phyloP scores from a whole-genome alignment of 2,888 invertebrate genomes.

The Pristionchus entomophagus region DNA sequence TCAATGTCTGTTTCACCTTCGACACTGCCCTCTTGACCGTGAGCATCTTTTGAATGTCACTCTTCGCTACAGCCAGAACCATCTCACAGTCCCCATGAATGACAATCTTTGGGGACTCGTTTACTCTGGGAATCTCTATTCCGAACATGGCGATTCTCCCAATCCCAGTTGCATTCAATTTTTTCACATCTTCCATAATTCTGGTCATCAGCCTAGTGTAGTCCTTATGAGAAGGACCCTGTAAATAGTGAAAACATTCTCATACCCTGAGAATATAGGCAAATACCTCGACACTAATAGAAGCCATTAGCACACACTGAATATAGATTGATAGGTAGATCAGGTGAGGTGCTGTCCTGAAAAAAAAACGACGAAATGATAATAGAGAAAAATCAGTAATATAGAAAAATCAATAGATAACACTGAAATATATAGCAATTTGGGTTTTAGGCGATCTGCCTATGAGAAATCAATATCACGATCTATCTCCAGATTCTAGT shows the following conservation, averaged over 20 bases:
- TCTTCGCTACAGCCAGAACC: neutral
- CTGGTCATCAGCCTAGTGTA: neutral
- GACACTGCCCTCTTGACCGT: neutral
- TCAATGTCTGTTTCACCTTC: neutral
- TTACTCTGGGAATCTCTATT: neutral
- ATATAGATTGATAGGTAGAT: too few relatives aligned
- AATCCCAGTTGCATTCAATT: neutral
- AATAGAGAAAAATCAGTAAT: neutral
- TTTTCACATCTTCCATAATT: neutral
- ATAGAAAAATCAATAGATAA: neutral
- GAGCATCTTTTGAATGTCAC: neutral
- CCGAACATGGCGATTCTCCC: neutral
- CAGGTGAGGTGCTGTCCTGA: neutral
- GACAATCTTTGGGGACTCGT: neutral
- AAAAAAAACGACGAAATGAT: neutral
- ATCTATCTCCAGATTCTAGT: neutral
- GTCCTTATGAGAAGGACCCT: neutral
- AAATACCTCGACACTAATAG: too few relatives aligned
- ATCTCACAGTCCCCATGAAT: neutral
- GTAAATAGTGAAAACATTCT: neutral
- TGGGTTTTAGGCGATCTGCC: neutral
- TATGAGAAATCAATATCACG: neutral
- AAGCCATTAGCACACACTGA: too few relatives aligned
- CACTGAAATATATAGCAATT: neutral
- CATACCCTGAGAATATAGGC: neutral